Evolutionary conservation across 2,888 invertebrate species (phyloP).

Genomic region (Deilephila porcellus): DNA sequence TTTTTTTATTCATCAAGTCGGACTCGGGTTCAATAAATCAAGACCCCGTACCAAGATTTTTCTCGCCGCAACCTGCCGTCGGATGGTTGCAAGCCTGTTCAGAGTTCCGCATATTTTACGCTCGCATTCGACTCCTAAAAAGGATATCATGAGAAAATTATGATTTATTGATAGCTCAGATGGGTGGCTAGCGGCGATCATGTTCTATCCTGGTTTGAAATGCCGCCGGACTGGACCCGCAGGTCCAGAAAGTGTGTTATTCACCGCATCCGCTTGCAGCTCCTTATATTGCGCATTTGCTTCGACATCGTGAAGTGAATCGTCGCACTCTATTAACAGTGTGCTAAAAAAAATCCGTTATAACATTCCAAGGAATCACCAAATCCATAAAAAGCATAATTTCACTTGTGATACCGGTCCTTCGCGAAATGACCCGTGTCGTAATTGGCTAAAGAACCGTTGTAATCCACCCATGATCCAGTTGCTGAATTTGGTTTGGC

Average conservation of each 20-base stretch:
- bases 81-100: background rate
- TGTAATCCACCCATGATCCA: conserved; percentile 61
- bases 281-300: conserved; percentile 43
- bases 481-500: conserved; percentile 61
- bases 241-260: conserved; percentile 61
- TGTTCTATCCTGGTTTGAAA: conserved; percentile 60
- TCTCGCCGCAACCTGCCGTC: background rate
- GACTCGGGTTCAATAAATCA: conserved; percentile 14
- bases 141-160: conserved; percentile 42
- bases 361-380: conserved; percentile 38
- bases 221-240: conserved; percentile 63
- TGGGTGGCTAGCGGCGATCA: conserved; percentile 47
- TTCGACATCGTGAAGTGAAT: conserved; percentile 5
- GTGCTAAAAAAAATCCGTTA: conserved; percentile 44
- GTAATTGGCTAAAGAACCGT: conserved; percentile 60
- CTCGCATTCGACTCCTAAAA: conserved; percentile 36
- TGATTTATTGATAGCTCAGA: conserved; percentile 44
- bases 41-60: background rate
- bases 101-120: conserved; percentile 16
- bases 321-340: conserved; percentile 12
- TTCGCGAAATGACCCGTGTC: conserved; percentile 45
- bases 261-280: conserved; percentile 59
- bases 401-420: conserved; percentile 45
- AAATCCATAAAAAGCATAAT: conserved; percentile 42
- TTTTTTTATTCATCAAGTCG: conserved; percentile 3